Base-by-base conservation (phyloP, 2,113 vertebrate species). In the Narcine bancroftii region DNA sequence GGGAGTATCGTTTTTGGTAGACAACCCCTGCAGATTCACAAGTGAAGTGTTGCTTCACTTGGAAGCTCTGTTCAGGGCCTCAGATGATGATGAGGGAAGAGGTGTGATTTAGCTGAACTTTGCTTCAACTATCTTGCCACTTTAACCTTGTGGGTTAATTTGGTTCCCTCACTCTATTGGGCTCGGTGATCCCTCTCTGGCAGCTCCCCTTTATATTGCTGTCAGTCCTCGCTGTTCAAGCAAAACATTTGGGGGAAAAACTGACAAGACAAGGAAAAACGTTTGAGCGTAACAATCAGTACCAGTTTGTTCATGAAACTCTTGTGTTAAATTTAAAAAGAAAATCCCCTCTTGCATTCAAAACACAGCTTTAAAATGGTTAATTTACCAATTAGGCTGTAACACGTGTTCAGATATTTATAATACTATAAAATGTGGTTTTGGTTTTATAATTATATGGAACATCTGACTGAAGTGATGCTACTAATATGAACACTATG, bases 141-240 rank as follows among this genome's bases (percentile, higher is more conserved):
- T 83, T 83, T 47, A 83, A 11, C 79, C 79, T 53, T 83, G 50
- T 85, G 60, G 56, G 81, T 60, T 85, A 85, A 85, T 85, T 60
- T n/a, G 13, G 13, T 4, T 21, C 29, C 53, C 13, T 87, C 81
- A 87, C 53, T 60, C 53, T 60, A 21, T n/a, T 87, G 53, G 50
- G 53, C 56, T 87, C 81, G 60, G 81, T 60, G 56, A 87, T 53
- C 60, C 81, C 81, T 87, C 81, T n/a, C 60, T 60, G 17, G 15
- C 81, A 60, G 21, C 81, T 87, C 53, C 33, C 33, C n/a, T 19
- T 60, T 87, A 87, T 60, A 60, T 60, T n/a, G n/a, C 81, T 36
- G 50, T 87, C 81, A 87, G 53, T 36, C 36, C 53, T 87, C 81
- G 60, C 81, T 60, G 29, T 87, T 87, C 53, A n/a, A 87, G 60